Evolutionary conservation across 2,113 vertebrate genomes (phyloP), one percentile per base, ranked within the genome.

Genomic region (Gadus chalcogrammus): DNA sequence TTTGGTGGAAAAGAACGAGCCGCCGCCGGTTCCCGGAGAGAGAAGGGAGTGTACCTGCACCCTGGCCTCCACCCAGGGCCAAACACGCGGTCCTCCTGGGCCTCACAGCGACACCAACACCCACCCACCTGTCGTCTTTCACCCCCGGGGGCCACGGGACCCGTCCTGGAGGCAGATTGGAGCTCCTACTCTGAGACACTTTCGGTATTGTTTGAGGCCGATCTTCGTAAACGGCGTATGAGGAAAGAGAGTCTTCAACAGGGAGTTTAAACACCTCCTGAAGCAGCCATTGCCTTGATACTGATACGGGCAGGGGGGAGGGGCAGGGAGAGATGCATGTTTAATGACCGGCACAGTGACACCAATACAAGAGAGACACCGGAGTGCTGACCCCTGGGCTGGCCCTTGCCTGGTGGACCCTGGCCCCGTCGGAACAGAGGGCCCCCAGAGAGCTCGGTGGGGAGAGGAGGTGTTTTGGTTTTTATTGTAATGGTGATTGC

Each of bases 1-100:
- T 88, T 80, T 64, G 69, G 77, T 85, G 79, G 82, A n/a, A 87
- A 89, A 90, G 82, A 90, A 84, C 73, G 61, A 70, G 84, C 77
- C 73, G 84, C 69, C 79, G 78, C 76, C 66, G 28, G 48, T 74
- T 77, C 79, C 65, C 74, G 79, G 67, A 78, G 75, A 63, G 71
- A 8, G 63, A 48, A 83, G 79, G 77, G 76, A 75, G 81, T 83
- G 77, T 85, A 70, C 67, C 68, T 76, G 70, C 71, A 74, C 74
- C 69, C 73, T 64, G 73, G 73, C 62, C 72, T 15, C 53, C 72
- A 72, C 68, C 17, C 73, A 0, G 64, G 38, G 75, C 78, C 81
- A 82, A 79, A 65, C 75, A 70, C 74, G 77, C 20, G 71, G 79
- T 75, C 80, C 75, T 83, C 70, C 72, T 73, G 58, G 42, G 59